Evolutionary conservation across 2,113 vertebrate genomes (phyloP), one percentile per base, ranked within the genome.

Genomic region (Pipra filicauda): DNA sequence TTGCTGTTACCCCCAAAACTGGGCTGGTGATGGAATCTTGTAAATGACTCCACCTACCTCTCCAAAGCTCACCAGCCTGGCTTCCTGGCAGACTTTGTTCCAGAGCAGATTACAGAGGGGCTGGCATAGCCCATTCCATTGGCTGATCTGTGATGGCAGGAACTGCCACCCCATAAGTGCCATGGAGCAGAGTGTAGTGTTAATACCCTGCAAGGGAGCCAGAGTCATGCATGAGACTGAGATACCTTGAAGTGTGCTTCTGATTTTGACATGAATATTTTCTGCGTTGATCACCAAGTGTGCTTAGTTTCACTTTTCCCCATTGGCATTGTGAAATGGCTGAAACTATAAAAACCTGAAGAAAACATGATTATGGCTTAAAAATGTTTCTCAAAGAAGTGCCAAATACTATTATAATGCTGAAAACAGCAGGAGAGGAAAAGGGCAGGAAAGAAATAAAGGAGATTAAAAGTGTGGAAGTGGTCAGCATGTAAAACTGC

Each of bases 151-250:
- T 54, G 43, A 31, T 33, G n/a, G 41, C 37, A 80, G 76, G 67
- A 76, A 17, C 46, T 39, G 11, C 17, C 23, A 51, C 5, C 0
- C 7, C 2, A 0, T 31, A n/a, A 84, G 31, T 10, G 18, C 12
- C 39, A 33, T 23, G 20, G 8, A 84, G 46, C 10, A 74, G 59
- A 41, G 33, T 30, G 28, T 3, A 0, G 13, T 44, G 24, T 18
- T 79, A 26, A 10, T 37, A 31, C 4, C n/a, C 37, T 65, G 64
- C 12, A 55, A 54, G 20, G 61, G 9, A 84, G 30, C 31, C 55
- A 92, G 61, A 62, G n/a, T 13, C 26, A 44, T 0, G 5, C 14
- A 24, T 35, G n/a, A 82, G 23, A 39, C 51, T 44, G 58, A 83
- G n/a, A 54, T 26, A 70, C 6, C 24, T 81, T 37, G 24, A 78